Evolutionary conservation across 2,888 invertebrate genomes (phyloP).

Genomic region (Agrotis exclamationis): DNA sequence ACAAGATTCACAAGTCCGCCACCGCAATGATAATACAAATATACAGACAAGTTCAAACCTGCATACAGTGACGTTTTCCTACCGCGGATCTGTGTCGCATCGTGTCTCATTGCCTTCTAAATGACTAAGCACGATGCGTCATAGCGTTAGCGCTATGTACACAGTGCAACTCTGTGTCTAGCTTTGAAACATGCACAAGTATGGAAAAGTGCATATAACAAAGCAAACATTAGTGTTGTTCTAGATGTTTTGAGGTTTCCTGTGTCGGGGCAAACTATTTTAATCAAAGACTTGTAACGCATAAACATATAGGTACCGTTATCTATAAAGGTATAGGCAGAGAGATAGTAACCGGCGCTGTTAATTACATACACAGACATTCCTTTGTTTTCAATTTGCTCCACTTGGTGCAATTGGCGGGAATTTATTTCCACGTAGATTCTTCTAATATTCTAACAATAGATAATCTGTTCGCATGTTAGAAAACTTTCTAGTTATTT

Average conservation of each 20-base stretch:
- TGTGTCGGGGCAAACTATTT: constrained; percentile 32
- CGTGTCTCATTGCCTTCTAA: constrained; percentile 26
- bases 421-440: constrained; percentile 14
- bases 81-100: constrained; percentile 25
- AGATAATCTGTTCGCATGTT: neutral
- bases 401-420: constrained; percentile 47
- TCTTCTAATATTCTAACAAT: neutral
- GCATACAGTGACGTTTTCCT: constrained; percentile 62
- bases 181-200: constrained; percentile 35
- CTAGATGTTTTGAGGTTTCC: constrained; percentile 37
- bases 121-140: constrained; percentile 45
- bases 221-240: constrained; percentile 58
- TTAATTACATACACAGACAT: constrained; percentile 30
- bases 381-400: constrained; percentile 49
- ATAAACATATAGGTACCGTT: neutral
- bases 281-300: constrained; percentile 18
- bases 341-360: constrained; percentile 1
- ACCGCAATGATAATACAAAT: constrained; percentile 52
- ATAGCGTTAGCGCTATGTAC: constrained; percentile 36
- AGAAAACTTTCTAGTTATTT: constrained; percentile 1
- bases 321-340: constrained; percentile 6
- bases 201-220: constrained; percentile 48
- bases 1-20: constrained; percentile 51
- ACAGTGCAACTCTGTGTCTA: constrained; percentile 51
- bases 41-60: constrained; percentile 69